Evolutionary conservation across 2,797 vertebrate species (phyloP).

Genomic region (Sebastes vulpes): DNA sequence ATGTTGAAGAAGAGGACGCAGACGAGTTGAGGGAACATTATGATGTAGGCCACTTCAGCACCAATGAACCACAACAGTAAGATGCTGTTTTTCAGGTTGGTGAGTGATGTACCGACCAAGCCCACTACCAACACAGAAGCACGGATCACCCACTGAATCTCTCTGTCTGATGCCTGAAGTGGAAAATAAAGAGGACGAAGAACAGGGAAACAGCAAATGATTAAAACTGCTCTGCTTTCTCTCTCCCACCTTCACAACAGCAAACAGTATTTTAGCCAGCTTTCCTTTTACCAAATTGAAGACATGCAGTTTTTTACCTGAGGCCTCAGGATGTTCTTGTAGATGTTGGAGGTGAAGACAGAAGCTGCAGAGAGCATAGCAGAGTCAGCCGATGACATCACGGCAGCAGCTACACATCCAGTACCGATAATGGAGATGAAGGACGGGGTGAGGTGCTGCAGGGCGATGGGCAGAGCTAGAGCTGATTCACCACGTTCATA

Average conservation of each 20-base stretch:
- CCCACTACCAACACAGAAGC: too few relatives aligned
- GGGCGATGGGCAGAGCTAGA: slow-evolving; percentile 37
- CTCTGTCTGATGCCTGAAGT: too few relatives aligned
- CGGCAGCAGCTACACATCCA: slow-evolving; percentile 58
- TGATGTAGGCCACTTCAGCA: slow-evolving; percentile 64
- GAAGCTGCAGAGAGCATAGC: slow-evolving; percentile 46
- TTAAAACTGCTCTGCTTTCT: not conserved
- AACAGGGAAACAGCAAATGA: not conserved
- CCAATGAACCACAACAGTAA: slow-evolving; percentile 73
- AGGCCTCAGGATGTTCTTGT: slow-evolving; percentile 58
- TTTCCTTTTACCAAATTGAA: too few relatives aligned
- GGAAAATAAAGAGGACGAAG: too few relatives aligned
- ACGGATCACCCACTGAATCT: too few relatives aligned
- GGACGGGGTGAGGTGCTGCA: slow-evolving; percentile 36
- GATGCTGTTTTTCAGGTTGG: slow-evolving; percentile 49
- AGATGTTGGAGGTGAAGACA: slow-evolving; percentile 19
- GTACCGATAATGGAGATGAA: slow-evolving; percentile 42
- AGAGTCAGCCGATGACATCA: slow-evolving; percentile 69
- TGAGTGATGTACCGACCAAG: fast-evolving
- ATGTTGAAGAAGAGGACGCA: slow-evolving; percentile 75
- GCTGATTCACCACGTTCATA: slow-evolving; percentile 38
- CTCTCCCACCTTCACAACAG: not conserved
- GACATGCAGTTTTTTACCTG: not conserved
- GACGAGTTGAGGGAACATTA: slow-evolving; percentile 82
- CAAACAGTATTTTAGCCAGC: too few relatives aligned